These are phyloP conservation scores for Eledona agricola DNA, from an alignment of 2,888 invertebrate species.

Conservation along the genomic window DNA sequence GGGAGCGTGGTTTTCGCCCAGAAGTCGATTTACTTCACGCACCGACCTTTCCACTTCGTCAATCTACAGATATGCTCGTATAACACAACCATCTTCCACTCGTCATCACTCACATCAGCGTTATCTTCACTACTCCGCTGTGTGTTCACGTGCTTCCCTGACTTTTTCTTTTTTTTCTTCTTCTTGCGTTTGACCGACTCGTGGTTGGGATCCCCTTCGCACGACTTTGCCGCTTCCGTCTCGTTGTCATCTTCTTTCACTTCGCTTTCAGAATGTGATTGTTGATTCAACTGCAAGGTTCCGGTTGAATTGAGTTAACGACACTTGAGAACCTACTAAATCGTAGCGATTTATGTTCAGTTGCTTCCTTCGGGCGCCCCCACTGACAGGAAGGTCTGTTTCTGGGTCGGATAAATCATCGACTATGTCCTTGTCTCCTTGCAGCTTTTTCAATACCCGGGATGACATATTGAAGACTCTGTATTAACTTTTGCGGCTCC, in stretches of 20 bases:
- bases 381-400: constrained; percentile 64
- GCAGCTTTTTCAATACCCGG: constrained; percentile 72
- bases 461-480: no score
- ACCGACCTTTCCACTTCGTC: constrained; percentile 76
- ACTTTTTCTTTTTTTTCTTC: constrained; percentile 73
- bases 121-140: constrained; percentile 72
- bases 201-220: constrained; percentile 62
- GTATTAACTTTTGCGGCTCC: no score
- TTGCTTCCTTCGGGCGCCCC: constrained; percentile 67
- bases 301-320: no score
- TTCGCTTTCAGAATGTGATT: constrained; percentile 74
- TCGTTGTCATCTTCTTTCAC: constrained; percentile 75
- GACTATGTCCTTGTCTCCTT: constrained; percentile 66
- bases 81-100: background rate
- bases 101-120: constrained; percentile 63
- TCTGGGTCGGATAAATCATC: constrained; percentile 66
- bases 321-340: no score
- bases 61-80: constrained; percentile 22
- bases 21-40: constrained; percentile 72
- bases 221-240: constrained; percentile 68
- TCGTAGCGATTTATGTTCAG: constrained; percentile 75
- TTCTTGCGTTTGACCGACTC: constrained; percentile 68
- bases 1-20: constrained; percentile 66
- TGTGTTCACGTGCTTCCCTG: constrained; percentile 63
- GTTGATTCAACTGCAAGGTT: constrained; percentile 70